Evolutionary conservation across 2,113 vertebrate species (phyloP), one percentile per base, ranked within the genome.

Genomic region (Thalassarche chlororhynchos): DNA sequence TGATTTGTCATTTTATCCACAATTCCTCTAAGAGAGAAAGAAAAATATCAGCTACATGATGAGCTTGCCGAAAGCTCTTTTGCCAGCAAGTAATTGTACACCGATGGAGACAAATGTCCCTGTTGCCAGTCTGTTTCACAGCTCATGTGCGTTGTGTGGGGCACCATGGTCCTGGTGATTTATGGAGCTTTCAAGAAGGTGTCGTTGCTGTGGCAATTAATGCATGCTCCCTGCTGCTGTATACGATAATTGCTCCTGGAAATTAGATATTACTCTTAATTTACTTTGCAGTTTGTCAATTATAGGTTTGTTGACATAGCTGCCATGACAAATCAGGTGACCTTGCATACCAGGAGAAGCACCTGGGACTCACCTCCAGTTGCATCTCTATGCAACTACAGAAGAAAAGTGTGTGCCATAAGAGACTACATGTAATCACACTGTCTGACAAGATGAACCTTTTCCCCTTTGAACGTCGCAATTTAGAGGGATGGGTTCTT

Each of bases 201-300:
- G 96, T 96, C 72, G 34, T 93, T 96, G 87, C 79, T 66, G 55
- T 95, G 93, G 97, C 98, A 98, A 97, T 98, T 98, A 98, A 97
- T 98, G 92, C 91, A 44, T 88, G 83, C 85, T 97, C 94, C 93
- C 94, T 95, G 89, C 95, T 97, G 95, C 92, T 96, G 94, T 96
- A 90, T 96, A 90, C 38, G n/a, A 93, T 98, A 98, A 98, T 98
- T 98, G 95, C 94, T 97, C 87, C 92, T 97, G 88, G 92, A 98
- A 98, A 98, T 98, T 96, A 98, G 97, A 98, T 98, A 98, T 97
- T 98, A 97, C 96, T 98, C 98, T 97, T 98, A 96, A 98, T 98
- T 98, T 98, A 97, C 96, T 97, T 98, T 91, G 81, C 97, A 97
- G 95, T 98, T 98, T 98, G 94, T 98, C 98, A 98, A 47, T 91